A percentile compares a stretch with the other conserved stretches of the same genome.
phyloP scores from a whole-genome alignment of 2,797 vertebrate species.

The Vespertilio murinus region DNA sequence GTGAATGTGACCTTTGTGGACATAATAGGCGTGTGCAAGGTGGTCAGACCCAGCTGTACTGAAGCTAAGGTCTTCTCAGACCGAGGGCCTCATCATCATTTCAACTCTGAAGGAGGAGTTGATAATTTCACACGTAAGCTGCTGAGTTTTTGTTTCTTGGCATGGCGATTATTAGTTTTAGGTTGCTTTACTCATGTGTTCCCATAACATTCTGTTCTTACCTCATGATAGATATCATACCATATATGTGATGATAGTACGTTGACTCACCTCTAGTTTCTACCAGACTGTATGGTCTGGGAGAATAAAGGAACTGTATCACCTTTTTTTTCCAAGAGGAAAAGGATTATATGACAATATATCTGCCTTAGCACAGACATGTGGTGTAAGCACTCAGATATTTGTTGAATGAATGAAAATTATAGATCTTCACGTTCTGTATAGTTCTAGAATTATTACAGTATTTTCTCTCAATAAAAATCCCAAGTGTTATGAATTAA shows the following conservation, averaged over 20 bases:
- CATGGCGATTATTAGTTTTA: background rate
- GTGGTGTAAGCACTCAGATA: background rate
- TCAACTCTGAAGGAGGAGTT: background rate
- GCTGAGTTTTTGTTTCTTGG: background rate
- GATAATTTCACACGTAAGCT: conserved; percentile 5
- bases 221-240: background rate
- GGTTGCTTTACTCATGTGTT: background rate
- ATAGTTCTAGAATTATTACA: background rate
- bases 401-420: conserved; percentile 31
- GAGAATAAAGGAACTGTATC: background rate
- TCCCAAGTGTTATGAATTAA: background rate
- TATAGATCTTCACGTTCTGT: background rate
- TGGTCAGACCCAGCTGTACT: background rate
- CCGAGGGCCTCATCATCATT: background rate
- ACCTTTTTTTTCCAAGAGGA: background rate
- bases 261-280: background rate
- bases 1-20: conserved; percentile 23
- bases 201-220: background rate
- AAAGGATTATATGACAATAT: background rate
- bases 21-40: background rate
- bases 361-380: conserved; percentile 20
- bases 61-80: background rate
- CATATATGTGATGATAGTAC: background rate
- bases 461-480: background rate
- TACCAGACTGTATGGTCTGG: background rate